phyloP scores from a whole-genome alignment of 1,140 invertebrate genomes.

The Brachionus paranguensis region DNA sequence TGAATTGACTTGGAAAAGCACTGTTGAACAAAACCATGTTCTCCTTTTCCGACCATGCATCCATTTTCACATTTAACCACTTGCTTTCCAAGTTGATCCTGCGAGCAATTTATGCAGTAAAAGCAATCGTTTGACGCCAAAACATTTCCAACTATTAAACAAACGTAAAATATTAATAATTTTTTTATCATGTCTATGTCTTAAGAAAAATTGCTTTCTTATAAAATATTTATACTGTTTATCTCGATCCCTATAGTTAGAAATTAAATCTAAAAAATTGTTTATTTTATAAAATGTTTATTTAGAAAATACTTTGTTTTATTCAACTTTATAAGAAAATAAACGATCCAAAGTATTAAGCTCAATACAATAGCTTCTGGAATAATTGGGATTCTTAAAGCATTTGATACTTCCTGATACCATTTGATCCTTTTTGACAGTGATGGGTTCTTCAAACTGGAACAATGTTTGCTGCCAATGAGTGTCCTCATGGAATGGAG shows the following conservation, averaged over 20 bases:
- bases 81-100: not conserved
- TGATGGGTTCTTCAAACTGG: not conserved
- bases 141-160: not conserved
- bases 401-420: slow-evolving; percentile 27
- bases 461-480: slow-evolving; percentile 40
- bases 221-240: not conserved
- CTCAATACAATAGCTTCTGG: not conserved
- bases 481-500: slow-evolving; percentile 1
- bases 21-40: not conserved
- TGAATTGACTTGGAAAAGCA: not conserved
- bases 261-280: not conserved
- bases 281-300: not conserved
- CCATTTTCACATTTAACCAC: not conserved
- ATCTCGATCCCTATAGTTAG: not conserved
- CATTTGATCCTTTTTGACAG: not conserved
- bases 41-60: not conserved
- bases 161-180: not conserved
- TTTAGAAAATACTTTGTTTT: not conserved
- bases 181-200: not conserved
- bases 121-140: not conserved
- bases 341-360: slow-evolving; percentile 12
- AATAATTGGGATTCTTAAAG: slow-evolving; percentile 7
- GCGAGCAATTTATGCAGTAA: not conserved
- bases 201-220: not conserved
- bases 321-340: slow-evolving; percentile 37